Evolutionary conservation across 2,113 vertebrate species (phyloP).

Genomic region (Chloropsis cyanopogon): DNA sequence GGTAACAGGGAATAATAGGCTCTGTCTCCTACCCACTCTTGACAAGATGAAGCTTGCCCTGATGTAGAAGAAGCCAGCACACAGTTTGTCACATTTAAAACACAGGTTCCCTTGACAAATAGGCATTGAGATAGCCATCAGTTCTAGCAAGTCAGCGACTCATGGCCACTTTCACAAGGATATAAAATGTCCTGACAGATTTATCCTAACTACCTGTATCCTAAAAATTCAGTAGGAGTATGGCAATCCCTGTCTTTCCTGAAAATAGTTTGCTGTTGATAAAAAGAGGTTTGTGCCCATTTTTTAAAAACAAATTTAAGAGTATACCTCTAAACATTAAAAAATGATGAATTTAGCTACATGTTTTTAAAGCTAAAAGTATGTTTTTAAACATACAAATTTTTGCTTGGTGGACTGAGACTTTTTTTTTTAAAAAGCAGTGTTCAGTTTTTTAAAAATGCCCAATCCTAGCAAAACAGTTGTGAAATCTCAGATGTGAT

Average conservation of each 20-base stretch:
- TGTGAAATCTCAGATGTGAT: not conserved
- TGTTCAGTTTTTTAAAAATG: not conserved
- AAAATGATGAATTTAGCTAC: accelerated
- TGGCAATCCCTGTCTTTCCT: not conserved
- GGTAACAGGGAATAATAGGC: not conserved
- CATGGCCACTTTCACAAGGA: not conserved
- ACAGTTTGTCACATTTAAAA: not conserved
- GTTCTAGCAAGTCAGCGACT: not conserved
- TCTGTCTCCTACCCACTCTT: not conserved
- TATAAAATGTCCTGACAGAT: not conserved
- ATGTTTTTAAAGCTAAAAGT: not conserved
- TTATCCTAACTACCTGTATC: not conserved
- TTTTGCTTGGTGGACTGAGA: not conserved
- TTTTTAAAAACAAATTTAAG: not conserved
- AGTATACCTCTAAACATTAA: not conserved
- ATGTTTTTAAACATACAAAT: not conserved
- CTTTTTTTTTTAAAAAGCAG: not conserved
- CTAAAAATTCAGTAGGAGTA: not conserved
- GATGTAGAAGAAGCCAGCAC: not conserved
- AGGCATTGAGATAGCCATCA: not conserved
- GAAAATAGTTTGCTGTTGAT: not conserved
- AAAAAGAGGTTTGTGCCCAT: not conserved
- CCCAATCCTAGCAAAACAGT: not conserved
- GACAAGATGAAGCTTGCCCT: not conserved
- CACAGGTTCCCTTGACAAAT: not conserved